Percentiles rank a stretch among this genome's conserved stretches.
phyloP scores from a whole-genome alignment of 2,113 vertebrate species.

The Burhinus oedicnemus region DNA sequence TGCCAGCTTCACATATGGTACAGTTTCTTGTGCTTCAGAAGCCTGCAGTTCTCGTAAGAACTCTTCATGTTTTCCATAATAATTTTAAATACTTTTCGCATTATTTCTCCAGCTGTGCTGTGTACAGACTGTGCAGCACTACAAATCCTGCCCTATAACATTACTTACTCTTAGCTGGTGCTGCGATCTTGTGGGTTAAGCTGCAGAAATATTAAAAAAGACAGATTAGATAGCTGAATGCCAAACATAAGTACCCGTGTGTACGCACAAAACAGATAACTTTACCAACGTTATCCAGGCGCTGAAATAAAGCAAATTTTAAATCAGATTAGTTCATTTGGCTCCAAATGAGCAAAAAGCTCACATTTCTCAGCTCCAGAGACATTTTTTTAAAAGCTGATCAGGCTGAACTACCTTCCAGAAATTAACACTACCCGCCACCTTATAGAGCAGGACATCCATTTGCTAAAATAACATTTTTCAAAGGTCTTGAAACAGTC shows the following conservation, averaged over 20 bases:
- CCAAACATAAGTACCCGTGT: background rate
- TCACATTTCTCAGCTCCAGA: background rate
- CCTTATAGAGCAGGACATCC: background rate
- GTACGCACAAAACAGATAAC: background rate
- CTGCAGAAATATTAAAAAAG: background rate
- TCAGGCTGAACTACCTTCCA: background rate
- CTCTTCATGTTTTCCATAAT: constrained; percentile 20
- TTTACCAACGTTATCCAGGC: background rate
- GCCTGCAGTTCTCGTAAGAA: background rate
- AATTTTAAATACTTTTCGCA: background rate
- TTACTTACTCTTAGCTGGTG: background rate
- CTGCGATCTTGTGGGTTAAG: background rate
- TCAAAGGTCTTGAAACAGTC: background rate
- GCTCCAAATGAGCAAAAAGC: background rate
- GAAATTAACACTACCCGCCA: background rate
- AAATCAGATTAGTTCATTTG: background rate
- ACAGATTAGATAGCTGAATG: background rate
- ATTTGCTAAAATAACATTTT: background rate
- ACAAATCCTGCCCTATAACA: background rate
- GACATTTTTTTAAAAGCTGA: background rate
- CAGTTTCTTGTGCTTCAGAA: background rate
- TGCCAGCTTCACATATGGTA: background rate
- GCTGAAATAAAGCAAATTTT: background rate
- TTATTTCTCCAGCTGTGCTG: constrained; percentile 33
- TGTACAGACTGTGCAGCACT: background rate